Evolutionary conservation across 2,888 invertebrate species (phyloP).

Genomic region (Hofmannophila pseudospretella): DNA sequence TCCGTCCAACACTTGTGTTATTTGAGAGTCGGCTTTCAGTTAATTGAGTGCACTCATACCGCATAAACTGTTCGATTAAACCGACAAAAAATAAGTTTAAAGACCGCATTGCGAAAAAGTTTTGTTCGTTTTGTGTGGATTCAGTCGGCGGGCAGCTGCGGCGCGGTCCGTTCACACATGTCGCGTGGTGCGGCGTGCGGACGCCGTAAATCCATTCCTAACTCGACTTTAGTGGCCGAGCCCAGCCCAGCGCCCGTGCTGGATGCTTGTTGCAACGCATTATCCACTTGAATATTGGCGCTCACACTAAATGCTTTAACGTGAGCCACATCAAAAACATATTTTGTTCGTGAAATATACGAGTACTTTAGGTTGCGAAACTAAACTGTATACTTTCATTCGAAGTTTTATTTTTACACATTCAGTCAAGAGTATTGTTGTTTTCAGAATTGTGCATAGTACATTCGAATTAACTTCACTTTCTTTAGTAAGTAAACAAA

Average conservation of each 20-base stretch:
- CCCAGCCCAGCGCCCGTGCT: slow-evolving; percentile 23
- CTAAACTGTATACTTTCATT: too few species aligned
- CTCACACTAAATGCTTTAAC: slow-evolving; percentile 9
- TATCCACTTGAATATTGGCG: slow-evolving; percentile 31
- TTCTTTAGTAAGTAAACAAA: not conserved
- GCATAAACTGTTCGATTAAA: slow-evolving; percentile 41
- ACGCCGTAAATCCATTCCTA: slow-evolving; percentile 66
- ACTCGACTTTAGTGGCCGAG: slow-evolving; percentile 53
- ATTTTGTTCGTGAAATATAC: not conserved
- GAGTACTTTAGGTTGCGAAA: too few species aligned
- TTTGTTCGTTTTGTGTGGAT: slow-evolving; percentile 47
- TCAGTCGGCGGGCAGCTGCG: slow-evolving; percentile 35
- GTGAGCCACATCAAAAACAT: slow-evolving; percentile 7
- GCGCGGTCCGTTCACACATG: slow-evolving; percentile 52
- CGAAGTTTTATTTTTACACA: too few species aligned
- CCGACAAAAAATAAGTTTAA: slow-evolving; percentile 53
- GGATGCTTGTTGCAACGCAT: slow-evolving; percentile 47
- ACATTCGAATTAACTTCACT: not conserved
- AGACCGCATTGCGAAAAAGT: slow-evolving; percentile 70
- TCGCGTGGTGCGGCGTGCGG: slow-evolving; percentile 35
- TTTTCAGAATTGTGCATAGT: too few species aligned
- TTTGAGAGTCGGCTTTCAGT: slow-evolving; percentile 4
- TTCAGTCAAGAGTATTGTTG: too few species aligned
- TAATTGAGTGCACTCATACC: slow-evolving; percentile 7
- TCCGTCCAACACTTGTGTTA: not conserved